A percentile compares a stretch with the other conserved stretches of the same genome.
Evolutionary conservation across 30 jellyfish, hydroid and myxozoan genomes (phyloP).

Genomic region (Nemopilema nomurai): DNA sequence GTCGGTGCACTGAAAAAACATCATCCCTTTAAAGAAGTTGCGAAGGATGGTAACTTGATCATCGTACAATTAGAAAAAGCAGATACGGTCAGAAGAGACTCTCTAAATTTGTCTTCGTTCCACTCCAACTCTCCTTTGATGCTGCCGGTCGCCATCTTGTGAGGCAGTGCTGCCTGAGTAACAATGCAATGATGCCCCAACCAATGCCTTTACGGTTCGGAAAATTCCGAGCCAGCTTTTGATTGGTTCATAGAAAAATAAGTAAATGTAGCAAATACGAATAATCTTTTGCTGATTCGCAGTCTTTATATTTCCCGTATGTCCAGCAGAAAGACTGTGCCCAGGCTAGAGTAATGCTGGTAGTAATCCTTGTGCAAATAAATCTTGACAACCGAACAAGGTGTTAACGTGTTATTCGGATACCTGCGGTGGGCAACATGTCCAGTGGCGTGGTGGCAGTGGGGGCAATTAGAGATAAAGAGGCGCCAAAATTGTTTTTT

Average conservation of each 20-base stretch:
- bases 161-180: neutral
- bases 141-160: conserved; percentile 23
- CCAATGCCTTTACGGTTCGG: conserved; percentile 23
- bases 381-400: no score
- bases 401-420: no score
- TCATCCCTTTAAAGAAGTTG: no score
- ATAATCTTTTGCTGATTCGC: conserved; percentile 2
- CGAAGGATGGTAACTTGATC: conserved; percentile 36
- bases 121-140: conserved; percentile 16
- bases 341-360: no score
- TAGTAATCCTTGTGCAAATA: no score
- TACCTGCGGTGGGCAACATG: no score
- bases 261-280: conserved; percentile 21
- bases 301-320: neutral
- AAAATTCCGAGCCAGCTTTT: conserved; percentile 14
- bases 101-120: conserved; percentile 30
- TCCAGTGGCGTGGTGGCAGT: no score
- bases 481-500: no score
- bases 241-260: conserved; percentile 24
- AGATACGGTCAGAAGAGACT: conserved; percentile 25
- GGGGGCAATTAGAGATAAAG: no score
- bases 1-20: no score
- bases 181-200: neutral
- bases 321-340: neutral
- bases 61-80: conserved; percentile 11